Percentiles rank a stretch among this genome's conserved stretches.
Conservation (phyloP, 1,140 invertebrate genomes). For the Lithobius niger region DNA sequence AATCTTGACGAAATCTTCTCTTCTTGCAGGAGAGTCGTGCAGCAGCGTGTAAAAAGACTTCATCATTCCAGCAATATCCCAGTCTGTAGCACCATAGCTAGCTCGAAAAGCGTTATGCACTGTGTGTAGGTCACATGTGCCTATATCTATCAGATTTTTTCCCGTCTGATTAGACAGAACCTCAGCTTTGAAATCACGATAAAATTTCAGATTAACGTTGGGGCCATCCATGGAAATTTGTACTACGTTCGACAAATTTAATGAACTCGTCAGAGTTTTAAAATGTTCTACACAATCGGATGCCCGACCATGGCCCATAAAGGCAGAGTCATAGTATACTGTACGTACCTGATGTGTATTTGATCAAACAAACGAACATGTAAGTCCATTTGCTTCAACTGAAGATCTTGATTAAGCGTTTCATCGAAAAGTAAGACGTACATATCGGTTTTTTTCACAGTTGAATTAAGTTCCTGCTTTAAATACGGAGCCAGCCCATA, state of each 20-base stretch:
- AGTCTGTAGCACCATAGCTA: background rate
- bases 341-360: background rate
- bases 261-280: background rate
- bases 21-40: conserved; percentile 8
- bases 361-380: background rate
- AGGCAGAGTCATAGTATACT: background rate
- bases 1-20: conserved; percentile 6
- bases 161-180: too few species aligned
- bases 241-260: conserved; percentile 1
- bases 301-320: background rate
- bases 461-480: background rate
- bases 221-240: conserved; percentile 22
- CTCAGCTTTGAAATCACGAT: conserved; percentile 9
- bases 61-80: background rate
- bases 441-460: background rate
- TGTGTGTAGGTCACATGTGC: background rate
- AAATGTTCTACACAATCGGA: background rate
- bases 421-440: background rate
- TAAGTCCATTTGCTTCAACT: background rate
- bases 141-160: too few species aligned
- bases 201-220: conserved; percentile 20
- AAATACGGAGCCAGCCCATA: background rate
- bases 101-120: background rate
- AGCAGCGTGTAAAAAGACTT: conserved; percentile 4
- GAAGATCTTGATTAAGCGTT: background rate